Percentiles rank a stretch among this genome's conserved stretches.
phyloP scores from a whole-genome alignment of 1,140 invertebrate species.

The Drosophila asahinai region DNA sequence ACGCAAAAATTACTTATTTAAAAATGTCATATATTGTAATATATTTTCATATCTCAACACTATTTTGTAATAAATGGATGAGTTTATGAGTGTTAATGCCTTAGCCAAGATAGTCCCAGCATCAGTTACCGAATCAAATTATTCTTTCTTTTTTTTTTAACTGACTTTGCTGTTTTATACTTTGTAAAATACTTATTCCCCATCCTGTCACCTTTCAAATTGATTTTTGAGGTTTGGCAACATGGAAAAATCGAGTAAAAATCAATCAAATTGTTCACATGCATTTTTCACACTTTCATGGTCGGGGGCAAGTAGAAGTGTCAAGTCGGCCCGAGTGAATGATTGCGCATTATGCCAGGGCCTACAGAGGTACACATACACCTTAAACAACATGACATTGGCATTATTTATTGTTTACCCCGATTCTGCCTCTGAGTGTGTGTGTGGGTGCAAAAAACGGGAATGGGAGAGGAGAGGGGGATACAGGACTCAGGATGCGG shows the following conservation, averaged over 20 bases:
- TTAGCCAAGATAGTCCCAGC: no score
- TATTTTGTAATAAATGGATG: no score
- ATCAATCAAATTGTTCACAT: constrained; percentile 70
- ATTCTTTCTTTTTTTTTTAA: not conserved
- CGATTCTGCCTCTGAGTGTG: constrained; percentile 26
- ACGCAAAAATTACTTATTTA: no score
- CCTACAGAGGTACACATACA: constrained; percentile 35
- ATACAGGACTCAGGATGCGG: constrained; percentile 3
- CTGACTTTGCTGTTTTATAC: not conserved
- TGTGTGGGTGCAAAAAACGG: constrained; percentile 55
- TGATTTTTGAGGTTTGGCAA: constrained; percentile 35
- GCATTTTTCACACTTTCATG: constrained; percentile 48
- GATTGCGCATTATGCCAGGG: constrained; percentile 64
- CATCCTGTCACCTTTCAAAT: constrained; percentile 10
- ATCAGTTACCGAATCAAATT: not conserved
- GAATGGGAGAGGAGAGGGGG: not conserved
- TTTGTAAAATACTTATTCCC: constrained; percentile 7
- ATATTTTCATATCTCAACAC: no score
- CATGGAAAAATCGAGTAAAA: constrained; percentile 34
- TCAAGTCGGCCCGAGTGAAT: constrained; percentile 41
- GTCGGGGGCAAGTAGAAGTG: constrained; percentile 16
- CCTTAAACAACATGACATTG: constrained; percentile 69
- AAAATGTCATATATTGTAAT: no score
- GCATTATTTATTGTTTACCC: constrained; percentile 72
- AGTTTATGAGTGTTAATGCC: not conserved